Evolutionary conservation across 2,113 vertebrate genomes (phyloP).

Genomic region (Rhynchopsitta pachyrhyncha): DNA sequence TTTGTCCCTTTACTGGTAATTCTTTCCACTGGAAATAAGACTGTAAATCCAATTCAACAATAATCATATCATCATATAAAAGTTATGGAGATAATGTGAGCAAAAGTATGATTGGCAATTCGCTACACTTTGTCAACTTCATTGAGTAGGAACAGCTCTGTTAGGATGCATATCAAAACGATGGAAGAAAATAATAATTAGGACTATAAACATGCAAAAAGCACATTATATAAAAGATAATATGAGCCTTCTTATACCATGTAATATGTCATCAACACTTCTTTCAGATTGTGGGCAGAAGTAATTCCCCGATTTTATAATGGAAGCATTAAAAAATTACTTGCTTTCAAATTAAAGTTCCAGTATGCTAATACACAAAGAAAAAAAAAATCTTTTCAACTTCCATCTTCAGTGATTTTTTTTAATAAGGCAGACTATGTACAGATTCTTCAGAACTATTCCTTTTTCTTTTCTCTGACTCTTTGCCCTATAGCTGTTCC

Average conservation of each 20-base stretch:
- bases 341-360: background rate
- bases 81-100: background rate
- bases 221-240: background rate
- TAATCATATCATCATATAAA: background rate
- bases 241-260: background rate
- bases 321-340: background rate
- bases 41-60: background rate
- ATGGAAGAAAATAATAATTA: background rate
- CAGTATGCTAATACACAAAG: fast-evolving
- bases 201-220: background rate
- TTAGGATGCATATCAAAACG: background rate
- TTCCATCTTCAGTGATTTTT: background rate
- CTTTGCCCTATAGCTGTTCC: background rate
- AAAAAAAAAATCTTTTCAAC: background rate
- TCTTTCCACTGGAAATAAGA: background rate
- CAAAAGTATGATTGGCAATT: background rate
- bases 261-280: background rate
- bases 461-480: background rate
- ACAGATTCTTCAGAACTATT: background rate
- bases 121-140: background rate
- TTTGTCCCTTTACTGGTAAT: background rate
- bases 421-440: background rate
- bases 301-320: background rate
- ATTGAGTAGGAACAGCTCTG: background rate
- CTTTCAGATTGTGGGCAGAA: background rate